Evolutionary conservation across 2,797 vertebrate genomes (phyloP).

Genomic region (Cyprinodon diabolis): DNA sequence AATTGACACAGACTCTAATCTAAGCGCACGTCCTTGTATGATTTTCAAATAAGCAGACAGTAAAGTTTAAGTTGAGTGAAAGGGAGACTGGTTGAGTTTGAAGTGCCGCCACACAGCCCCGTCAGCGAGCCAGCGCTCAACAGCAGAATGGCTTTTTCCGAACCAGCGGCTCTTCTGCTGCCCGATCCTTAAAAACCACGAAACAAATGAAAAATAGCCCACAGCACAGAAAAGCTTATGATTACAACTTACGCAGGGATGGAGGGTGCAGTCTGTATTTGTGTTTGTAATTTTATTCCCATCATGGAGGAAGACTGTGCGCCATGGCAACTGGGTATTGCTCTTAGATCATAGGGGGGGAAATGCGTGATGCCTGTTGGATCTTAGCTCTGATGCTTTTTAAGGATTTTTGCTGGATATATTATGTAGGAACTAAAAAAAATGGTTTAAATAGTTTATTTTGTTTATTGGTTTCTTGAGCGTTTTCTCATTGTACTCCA

Average conservation of each 20-base stretch:
- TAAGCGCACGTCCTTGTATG: conserved; percentile 7
- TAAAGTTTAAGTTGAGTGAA: conserved; percentile 3
- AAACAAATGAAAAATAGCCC: conserved; percentile 78
- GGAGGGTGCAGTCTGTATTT: conserved; percentile 62
- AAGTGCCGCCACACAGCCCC: conserved; percentile 11
- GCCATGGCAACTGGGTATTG: conserved; percentile 56
- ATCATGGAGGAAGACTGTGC: conserved; percentile 50
- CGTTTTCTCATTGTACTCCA: conserved; percentile 35
- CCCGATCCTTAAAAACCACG: conserved; percentile 73
- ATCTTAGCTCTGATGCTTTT: conserved; percentile 28
- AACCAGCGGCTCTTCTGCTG: conserved; percentile 57
- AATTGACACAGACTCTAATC: neutral
- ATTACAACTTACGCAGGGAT: conserved; percentile 72
- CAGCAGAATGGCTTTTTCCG: conserved; percentile 67
- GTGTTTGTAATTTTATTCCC: conserved; percentile 69
- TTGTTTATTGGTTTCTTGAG: conserved; percentile 11
- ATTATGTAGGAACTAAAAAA: conserved; percentile 36
- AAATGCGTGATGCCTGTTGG: conserved; percentile 36
- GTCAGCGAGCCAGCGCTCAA: conserved; percentile 49
- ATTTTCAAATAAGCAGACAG: neutral
- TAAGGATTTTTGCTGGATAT: conserved; percentile 14
- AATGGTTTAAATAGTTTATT: neutral
- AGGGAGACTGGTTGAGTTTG: neutral
- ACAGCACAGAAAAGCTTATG: conserved; percentile 70
- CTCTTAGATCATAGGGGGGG: conserved; percentile 69